Percentiles rank a stretch among this genome's conserved stretches.
Evolutionary conservation across 2,113 vertebrate species (phyloP).

Genomic region (Piprites chloris): DNA sequence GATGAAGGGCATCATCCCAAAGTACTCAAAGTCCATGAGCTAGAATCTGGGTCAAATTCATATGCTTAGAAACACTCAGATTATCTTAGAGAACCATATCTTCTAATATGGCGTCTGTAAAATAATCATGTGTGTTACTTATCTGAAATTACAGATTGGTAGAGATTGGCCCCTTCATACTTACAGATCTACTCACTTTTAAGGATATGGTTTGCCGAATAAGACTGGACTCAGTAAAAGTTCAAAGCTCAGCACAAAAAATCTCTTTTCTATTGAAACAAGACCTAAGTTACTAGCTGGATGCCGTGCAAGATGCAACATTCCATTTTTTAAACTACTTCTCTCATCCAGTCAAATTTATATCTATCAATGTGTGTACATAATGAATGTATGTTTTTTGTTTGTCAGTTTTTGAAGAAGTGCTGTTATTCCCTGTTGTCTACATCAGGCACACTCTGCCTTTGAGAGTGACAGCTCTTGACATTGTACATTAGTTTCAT

Average conservation of each 20-base stretch:
- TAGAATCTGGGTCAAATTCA: not conserved
- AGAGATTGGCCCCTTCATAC: not conserved
- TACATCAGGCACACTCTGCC: not conserved
- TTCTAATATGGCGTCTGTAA: not conserved
- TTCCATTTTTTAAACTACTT: not conserved
- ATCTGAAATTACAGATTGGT: not conserved
- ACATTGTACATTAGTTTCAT: conserved; percentile 59
- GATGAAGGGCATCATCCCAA: not conserved
- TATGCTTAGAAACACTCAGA: not conserved
- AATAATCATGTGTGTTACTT: accelerated
- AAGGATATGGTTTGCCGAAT: not conserved
- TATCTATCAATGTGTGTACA: conserved; percentile 5
- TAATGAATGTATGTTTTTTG: conserved; percentile 53
- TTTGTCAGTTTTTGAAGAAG: conserved; percentile 44
- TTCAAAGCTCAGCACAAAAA: not conserved
- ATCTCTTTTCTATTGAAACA: not conserved
- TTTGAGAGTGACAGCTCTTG: conserved; percentile 58
- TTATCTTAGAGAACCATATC: not conserved
- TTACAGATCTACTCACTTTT: not conserved
- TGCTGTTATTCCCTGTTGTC: conserved; percentile 34
- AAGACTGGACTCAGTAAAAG: not conserved
- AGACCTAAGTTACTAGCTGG: not conserved
- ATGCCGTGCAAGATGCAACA: not conserved
- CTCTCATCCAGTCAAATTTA: not conserved
- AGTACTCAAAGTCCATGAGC: not conserved